Evolutionary conservation across 2,797 vertebrate genomes (phyloP), one percentile per base, ranked within the genome.

Genomic region (Gastrophryne carolinensis): DNA sequence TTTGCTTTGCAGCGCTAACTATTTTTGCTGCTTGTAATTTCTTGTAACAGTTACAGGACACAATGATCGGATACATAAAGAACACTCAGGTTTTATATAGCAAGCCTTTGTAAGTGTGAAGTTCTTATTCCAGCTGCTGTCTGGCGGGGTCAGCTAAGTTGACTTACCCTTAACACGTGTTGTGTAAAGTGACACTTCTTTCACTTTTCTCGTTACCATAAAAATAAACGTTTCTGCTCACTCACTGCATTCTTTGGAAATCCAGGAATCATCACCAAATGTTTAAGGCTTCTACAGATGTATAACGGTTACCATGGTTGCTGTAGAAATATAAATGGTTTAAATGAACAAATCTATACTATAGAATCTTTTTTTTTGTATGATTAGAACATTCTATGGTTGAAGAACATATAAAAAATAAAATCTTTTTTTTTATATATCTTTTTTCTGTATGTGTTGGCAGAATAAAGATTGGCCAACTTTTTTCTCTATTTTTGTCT

Each of bases 151-250:
- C 73, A 75, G 63, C 54, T 50, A 15, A 68, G 64, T 75, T 67
- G 67, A 66, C 54, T 39, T 57, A 34, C 54, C 53, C 41, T 12
- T 60, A 68, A 58, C 64, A 67, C 63, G 67, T 52, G 72, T 49
- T 66, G 21, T 74, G 53, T 67, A 58, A 67, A 66, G 23, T n/a
- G 35, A 24, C 62, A 49, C 66, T 74, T 49, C 58, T 29, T 63
- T 57, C 29, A 66, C 58, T 66, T 29, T 63, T 57, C 29, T 50
- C 15, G 1, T 32, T 56, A 63, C 60, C 24, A 63, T 41, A 73
- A 73, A 73, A 73, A 73, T 73, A 73, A 73, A 73, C 61, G 35
- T n/a, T 53, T 54, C 27, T 12, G 34, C 49, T 56, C 71, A 63
- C 26, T 9, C 32, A 47, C 17, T 32, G 24, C 21, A 64, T n/a